These are phyloP conservation scores for Podarcis siculus DNA, from an alignment of 2,797 vertebrate genomes.

Conservation along the genomic window DNA sequence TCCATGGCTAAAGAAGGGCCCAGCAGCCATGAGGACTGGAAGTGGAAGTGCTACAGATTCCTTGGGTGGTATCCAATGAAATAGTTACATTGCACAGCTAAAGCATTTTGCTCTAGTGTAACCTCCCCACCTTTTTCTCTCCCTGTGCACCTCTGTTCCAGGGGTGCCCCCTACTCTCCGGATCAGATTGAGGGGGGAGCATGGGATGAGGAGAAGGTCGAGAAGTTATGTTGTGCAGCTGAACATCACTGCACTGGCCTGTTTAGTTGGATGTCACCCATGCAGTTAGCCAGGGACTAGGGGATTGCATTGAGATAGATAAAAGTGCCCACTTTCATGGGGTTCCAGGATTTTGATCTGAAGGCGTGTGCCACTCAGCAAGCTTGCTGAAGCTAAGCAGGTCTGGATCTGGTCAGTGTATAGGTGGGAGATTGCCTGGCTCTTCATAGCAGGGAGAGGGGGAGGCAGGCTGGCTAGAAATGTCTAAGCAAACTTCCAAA, in stretches of 20 bases:
- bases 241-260: too few species aligned
- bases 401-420: not conserved
- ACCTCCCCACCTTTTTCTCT: too few species aligned
- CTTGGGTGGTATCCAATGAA: not conserved
- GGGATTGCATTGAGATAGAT: not conserved
- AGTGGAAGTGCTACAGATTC: not conserved
- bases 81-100: too few species aligned
- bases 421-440: not conserved
- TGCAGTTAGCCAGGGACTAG: not conserved
- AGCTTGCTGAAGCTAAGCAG: not conserved
- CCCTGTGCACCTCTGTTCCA: too few species aligned
- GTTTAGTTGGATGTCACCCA: not conserved
- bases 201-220: too few species aligned
- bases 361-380: not conserved
- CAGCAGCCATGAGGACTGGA: slow-evolving; percentile 3
- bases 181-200: too few species aligned
- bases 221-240: too few species aligned
- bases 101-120: too few species aligned
- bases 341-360: not conserved
- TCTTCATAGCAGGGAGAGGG: not conserved
- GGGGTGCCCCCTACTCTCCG: too few species aligned
- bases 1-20: not conserved
- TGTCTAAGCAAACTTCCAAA: not conserved
- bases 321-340: not conserved
- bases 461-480: not conserved